These are phyloP conservation scores for Lithophane ornitopus DNA, from an alignment of 2,888 invertebrate genomes.

Conservation along the genomic window DNA sequence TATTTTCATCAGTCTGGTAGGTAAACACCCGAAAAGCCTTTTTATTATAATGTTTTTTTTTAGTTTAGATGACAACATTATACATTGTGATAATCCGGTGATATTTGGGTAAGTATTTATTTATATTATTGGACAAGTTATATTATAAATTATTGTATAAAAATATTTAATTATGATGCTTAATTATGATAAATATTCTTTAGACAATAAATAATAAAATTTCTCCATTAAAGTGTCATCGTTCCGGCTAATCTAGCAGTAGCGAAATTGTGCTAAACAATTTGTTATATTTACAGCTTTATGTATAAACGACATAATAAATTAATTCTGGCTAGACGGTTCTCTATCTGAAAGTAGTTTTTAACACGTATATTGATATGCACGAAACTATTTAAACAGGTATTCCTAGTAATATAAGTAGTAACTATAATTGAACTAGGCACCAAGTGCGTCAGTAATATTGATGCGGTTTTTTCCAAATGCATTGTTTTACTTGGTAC, in stretches of 20 bases:
- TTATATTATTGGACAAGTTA: neutral
- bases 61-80: neutral
- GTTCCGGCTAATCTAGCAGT: conserved; percentile 7
- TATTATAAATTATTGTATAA: neutral
- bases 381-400: conserved; percentile 46
- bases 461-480: neutral
- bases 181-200: too few species aligned
- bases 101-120: neutral
- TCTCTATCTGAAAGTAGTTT: conserved; percentile 61
- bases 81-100: neutral
- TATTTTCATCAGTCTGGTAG: neutral
- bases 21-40: neutral
- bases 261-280: conserved; percentile 16
- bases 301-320: conserved; percentile 17
- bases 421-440: neutral
- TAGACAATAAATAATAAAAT: too few species aligned
- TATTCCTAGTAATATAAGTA: neutral
- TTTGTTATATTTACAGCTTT: conserved; percentile 17
- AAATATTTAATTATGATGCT: neutral
- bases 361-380: conserved; percentile 51
- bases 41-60: neutral
- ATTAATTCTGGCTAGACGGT: conserved; percentile 53
- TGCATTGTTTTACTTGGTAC: neutral
- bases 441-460: neutral
- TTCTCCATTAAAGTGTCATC: neutral